Conservation (phyloP, 2,888 invertebrate genomes). For the Protophormia terraenovae region DNA sequence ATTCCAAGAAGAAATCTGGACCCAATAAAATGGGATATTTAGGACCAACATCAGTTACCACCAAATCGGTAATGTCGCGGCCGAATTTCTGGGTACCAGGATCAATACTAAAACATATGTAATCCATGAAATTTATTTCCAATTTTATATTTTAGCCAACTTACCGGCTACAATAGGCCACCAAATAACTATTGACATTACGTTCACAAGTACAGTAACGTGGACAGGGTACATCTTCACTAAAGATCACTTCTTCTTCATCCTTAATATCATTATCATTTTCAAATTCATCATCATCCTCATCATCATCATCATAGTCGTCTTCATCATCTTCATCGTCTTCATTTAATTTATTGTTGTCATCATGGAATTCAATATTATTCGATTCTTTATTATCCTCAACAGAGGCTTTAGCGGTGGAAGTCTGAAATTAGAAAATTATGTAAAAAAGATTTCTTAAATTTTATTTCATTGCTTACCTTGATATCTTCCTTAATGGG, state of each 20-base stretch:
- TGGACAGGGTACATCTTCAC: constrained; percentile 83
- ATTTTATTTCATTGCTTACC: constrained; percentile 44
- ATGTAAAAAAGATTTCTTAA: background rate
- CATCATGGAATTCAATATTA: constrained; percentile 68
- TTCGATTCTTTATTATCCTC: constrained; percentile 70
- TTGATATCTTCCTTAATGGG: constrained; percentile 73
- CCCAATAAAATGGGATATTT: constrained; percentile 84
- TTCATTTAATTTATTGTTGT: constrained; percentile 71
- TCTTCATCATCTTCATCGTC: constrained; percentile 74
- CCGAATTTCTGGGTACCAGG: constrained; percentile 86
- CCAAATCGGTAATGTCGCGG: constrained; percentile 85
- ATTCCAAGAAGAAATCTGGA: constrained; percentile 84
- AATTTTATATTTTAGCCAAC: background rate
- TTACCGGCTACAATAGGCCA: constrained; percentile 85
- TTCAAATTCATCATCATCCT: constrained; percentile 75
- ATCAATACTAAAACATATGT: constrained; percentile 82
- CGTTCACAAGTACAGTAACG: constrained; percentile 85
- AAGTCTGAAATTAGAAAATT: constrained; percentile 32
- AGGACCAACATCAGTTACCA: constrained; percentile 85
- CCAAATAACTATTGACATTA: constrained; percentile 84
- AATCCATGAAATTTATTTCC: background rate
- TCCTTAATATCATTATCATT: constrained; percentile 75
- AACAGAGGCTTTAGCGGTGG: constrained; percentile 42
- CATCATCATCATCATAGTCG: constrained; percentile 72
- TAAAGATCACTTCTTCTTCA: constrained; percentile 78